A percentile compares a stretch with the other conserved stretches of the same genome.
phyloP scores from a whole-genome alignment of 2,113 vertebrate genomes.

The Naja naja region DNA sequence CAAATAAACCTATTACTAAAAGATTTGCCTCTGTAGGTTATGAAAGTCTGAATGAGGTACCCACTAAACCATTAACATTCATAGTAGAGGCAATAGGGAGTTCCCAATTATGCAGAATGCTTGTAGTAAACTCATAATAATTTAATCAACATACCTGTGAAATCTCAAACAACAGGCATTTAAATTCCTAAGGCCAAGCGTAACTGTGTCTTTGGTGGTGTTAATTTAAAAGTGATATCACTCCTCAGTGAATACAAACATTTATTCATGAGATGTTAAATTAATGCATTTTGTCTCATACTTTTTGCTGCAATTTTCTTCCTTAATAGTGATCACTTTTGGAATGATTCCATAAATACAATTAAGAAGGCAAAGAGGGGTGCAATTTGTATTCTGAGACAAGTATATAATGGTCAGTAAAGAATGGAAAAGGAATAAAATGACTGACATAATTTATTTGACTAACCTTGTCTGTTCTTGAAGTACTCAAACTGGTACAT shows the following conservation, averaged over 20 bases:
- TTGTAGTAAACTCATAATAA: slow-evolving; percentile 22
- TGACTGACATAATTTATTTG: neutral
- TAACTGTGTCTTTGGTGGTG: neutral
- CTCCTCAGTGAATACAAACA: neutral
- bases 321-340: neutral
- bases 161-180: neutral
- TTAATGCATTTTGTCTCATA: slow-evolving; percentile 19
- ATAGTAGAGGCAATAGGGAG: neutral
- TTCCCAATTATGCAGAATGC: neutral
- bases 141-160: slow-evolving; percentile 21
- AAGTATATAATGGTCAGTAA: slow-evolving; percentile 5
- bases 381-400: neutral
- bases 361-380: neutral
- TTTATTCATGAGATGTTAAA: slow-evolving; percentile 32
- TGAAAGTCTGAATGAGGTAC: neutral
- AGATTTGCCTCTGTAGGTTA: neutral
- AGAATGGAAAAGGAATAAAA: slow-evolving; percentile 20
- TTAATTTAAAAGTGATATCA: slow-evolving; percentile 21
- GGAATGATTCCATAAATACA: neutral
- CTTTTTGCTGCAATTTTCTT: slow-evolving; percentile 15
- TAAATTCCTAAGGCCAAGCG: slow-evolving; percentile 17
- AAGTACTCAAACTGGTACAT: neutral
- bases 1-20: slow-evolving; percentile 2
- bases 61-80: neutral
- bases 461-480: neutral